These are phyloP conservation scores for Oxytorus armatus DNA, from an alignment of 2,888 invertebrate genomes.

Conservation along the genomic window DNA sequence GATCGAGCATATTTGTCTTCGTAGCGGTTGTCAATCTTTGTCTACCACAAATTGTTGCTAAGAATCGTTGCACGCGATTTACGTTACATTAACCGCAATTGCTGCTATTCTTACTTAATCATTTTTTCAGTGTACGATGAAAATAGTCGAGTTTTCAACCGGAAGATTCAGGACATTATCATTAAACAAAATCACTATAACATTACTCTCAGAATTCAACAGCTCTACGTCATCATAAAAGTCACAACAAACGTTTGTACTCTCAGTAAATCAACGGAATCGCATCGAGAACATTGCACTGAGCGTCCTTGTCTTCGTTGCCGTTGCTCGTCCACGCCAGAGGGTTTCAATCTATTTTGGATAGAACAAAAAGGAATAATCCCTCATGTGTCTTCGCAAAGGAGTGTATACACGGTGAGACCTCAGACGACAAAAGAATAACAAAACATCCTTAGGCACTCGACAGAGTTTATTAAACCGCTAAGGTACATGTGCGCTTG, in stretches of 20 bases:
- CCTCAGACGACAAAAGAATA: conserved; percentile 13
- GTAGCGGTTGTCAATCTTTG: too few relatives aligned
- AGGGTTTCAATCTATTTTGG: conserved; percentile 52
- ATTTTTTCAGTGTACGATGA: too few relatives aligned
- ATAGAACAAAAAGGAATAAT: conserved; percentile 47
- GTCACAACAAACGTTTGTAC: conserved; percentile 22
- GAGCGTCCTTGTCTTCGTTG: conserved; percentile 38
- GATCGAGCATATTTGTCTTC: too few relatives aligned
- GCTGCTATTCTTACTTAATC: too few relatives aligned
- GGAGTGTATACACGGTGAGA: conserved; percentile 1
- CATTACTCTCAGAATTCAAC: neutral
- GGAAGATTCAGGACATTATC: neutral
- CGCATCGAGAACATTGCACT: conserved; percentile 21
- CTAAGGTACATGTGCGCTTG: conserved; percentile 38
- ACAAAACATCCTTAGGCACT: conserved; percentile 27
- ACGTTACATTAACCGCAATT: too few relatives aligned
- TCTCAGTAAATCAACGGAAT: conserved; percentile 34
- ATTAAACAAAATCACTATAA: neutral
- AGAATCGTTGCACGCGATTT: too few relatives aligned
- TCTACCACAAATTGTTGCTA: too few relatives aligned
- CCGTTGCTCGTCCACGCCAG: conserved; percentile 5
- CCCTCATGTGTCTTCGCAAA: conserved; percentile 51
- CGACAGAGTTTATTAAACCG: conserved; percentile 61
- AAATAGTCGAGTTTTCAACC: too few relatives aligned
- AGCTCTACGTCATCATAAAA: neutral